phyloP scores from a whole-genome alignment of 92 coral and sea anemone genomes.

The Palythoa heliodiscus region DNA sequence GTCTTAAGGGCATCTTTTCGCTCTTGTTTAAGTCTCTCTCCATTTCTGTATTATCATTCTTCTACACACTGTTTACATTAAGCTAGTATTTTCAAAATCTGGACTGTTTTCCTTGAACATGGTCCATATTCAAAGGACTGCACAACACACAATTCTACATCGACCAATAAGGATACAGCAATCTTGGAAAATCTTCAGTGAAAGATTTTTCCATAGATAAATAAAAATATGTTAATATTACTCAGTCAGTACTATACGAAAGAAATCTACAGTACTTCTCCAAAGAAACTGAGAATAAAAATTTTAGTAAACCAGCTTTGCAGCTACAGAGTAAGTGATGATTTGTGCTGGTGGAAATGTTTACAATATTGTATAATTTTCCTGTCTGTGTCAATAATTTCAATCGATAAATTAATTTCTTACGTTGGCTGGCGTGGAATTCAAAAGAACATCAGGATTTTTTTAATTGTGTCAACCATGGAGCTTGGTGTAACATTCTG shows the following conservation, averaged over 20 bases:
- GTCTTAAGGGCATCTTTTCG: not conserved
- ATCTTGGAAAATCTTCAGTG: not conserved
- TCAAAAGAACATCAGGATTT: conserved; percentile 28
- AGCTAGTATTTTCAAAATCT: not conserved
- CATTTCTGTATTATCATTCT: not conserved
- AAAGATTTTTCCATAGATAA: too few relatives aligned
- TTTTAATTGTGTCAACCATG: conserved; percentile 24
- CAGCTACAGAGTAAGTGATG: not conserved
- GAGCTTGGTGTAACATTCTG: not conserved
- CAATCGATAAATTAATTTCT: conserved; percentile 26
- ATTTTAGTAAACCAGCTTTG: not conserved
- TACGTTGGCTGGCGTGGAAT: conserved; percentile 30
- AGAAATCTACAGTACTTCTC: not conserved
- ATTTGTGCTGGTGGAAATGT: not conserved
- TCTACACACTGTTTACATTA: not conserved
- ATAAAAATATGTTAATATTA: too few relatives aligned
- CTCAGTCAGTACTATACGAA: not conserved
- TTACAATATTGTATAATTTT: conserved; percentile 14
- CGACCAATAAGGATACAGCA: not conserved
- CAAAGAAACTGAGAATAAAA: not conserved
- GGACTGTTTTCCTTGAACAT: not conserved
- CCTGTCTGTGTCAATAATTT: conserved; percentile 15
- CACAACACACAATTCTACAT: not conserved
- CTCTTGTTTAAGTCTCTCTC: too few relatives aligned
- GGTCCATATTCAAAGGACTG: not conserved